Conservation (phyloP, 1,140 invertebrate species). For the Calliphora vicina region DNA sequence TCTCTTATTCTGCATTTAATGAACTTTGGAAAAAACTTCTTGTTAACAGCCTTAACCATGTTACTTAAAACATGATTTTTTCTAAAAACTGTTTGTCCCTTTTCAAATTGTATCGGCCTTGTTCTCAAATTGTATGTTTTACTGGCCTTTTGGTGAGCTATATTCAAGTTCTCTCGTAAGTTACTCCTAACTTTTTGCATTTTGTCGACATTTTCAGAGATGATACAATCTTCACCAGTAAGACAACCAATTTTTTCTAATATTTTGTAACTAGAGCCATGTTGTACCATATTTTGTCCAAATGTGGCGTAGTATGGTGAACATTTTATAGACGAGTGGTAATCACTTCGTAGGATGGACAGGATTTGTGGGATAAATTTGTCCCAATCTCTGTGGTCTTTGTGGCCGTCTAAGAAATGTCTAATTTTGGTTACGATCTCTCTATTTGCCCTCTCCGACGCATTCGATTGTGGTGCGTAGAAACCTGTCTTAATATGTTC, state of each 20-base stretch:
- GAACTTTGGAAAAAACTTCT: not conserved
- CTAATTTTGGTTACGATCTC: not conserved
- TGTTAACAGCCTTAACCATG: not conserved
- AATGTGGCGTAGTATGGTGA: not conserved
- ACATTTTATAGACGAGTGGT: not conserved
- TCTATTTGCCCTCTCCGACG: not conserved
- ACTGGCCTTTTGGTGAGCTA: not conserved
- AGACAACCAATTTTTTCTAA: not conserved
- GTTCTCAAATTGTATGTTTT: not conserved
- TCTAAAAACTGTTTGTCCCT: not conserved
- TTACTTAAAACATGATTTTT: not conserved
- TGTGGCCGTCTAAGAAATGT: not conserved
- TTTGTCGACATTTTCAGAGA: not conserved
- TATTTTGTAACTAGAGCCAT: not conserved
- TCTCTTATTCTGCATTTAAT: slow-evolving; percentile 5
- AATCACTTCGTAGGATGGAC: not conserved
- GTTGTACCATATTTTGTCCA: not conserved
- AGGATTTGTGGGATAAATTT: not conserved
- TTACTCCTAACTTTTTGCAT: not conserved
- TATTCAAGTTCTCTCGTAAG: not conserved
- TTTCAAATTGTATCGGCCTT: not conserved
- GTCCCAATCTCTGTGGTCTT: not conserved
- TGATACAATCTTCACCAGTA: not conserved
- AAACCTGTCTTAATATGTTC: not conserved
- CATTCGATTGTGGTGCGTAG: not conserved